Evolutionary conservation across 1,140 invertebrate species (phyloP), one percentile per base, ranked within the genome.

Genomic region (Drosophila sp.): DNA sequence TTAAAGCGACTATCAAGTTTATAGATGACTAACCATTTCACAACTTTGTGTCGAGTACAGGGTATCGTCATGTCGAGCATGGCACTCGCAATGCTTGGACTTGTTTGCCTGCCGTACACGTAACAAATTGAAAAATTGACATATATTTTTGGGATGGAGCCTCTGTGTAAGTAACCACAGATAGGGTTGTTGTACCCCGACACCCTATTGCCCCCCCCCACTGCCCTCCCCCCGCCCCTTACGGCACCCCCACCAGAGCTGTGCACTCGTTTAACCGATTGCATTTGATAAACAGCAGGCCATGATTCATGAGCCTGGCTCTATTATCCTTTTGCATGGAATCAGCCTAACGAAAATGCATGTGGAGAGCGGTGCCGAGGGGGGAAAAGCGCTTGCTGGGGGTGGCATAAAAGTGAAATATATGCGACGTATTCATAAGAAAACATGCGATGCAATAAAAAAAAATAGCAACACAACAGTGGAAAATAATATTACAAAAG

Each of bases 71-170:
- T 14, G 40, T 29, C 61, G 27, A 6, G 11, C n/a, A 18, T 4
- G 4, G 18, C 7, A 14, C 48, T 36, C 8, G 14, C 29, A 1
- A 4, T 13, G 16, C 7, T 18, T 48, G 63, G 34, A n/a, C 29
- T 75, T 67, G 70, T 79, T 65, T 74, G 70, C 70, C 62, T 69
- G 41, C 40, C 63, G 16, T 29, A 46, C 57, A 51, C 51, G 59
- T 72, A 72, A 79, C 76, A 84, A 83, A 83, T 83, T 84, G 80
- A 83, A 83, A 83, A 83, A 84, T 83, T 83, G 80, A 79, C 72
- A 74, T 74, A 74, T 74, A 62, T 79, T 65, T 66, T 65, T 66
- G 71, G 41, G 18, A 13, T 14, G 34, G 53, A 34, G 32, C 50
- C 66, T 57, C 1, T 21, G 4, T 21, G 58, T 53, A 73, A 73